Conservation (phyloP, 2,113 vertebrate genomes). For the Microcebus ravelobensis region DNA sequence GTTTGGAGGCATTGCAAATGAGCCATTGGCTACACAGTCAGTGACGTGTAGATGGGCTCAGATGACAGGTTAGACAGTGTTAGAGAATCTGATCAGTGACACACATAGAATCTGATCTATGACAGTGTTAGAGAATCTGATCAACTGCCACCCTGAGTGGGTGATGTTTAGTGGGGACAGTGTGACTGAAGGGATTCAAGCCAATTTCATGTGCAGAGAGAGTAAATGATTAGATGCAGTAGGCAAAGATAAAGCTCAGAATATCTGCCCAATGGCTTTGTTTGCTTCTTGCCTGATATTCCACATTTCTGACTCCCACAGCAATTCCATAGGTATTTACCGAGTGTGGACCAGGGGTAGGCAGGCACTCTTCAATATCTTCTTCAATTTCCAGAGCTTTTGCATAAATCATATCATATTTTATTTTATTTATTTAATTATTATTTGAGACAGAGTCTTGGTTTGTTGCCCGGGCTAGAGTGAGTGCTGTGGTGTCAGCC, state of each 20-base stretch:
- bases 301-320: neutral
- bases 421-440: neutral
- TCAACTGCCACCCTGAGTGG: fast-evolving
- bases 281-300: neutral
- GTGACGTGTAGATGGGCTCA: neutral
- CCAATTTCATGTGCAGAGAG: neutral
- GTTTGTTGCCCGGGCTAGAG: no score
- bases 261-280: neutral
- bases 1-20: neutral
- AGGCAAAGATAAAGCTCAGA: neutral
- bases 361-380: neutral
- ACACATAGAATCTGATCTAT: no score
- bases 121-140: neutral
- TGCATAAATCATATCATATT: neutral
- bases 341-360: neutral
- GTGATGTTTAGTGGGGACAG: neutral
- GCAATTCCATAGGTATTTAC: neutral
- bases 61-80: fast-evolving
- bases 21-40: neutral
- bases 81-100: neutral
- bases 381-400: neutral
- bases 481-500: no score
- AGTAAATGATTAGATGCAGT: neutral
- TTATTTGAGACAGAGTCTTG: no score
- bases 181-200: neutral